phyloP scores from a whole-genome alignment of 1,140 invertebrate genomes.

The Augochlora pura region DNA sequence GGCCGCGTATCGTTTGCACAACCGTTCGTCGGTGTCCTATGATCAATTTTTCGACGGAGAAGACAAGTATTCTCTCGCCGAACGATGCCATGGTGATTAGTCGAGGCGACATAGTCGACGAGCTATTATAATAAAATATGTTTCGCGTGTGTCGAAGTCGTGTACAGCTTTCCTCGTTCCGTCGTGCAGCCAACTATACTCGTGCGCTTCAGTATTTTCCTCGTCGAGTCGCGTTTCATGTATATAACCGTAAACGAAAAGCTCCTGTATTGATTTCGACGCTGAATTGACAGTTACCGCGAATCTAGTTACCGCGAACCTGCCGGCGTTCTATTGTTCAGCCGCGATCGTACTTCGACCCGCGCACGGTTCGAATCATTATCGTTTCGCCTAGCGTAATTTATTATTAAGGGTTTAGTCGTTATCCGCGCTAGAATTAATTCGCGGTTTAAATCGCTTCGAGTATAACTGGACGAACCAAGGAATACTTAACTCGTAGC shows the following conservation, averaged over 20 bases:
- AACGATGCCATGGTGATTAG: conserved; percentile 4
- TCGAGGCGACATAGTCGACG: conserved; percentile 3
- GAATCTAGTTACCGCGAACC: no score
- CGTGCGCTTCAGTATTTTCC: conserved; percentile 37
- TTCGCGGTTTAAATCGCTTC: conserved; percentile 21
- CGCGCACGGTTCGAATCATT: not conserved
- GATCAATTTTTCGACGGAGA: conserved; percentile 13
- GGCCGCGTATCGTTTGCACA: not conserved
- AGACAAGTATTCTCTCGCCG: not conserved
- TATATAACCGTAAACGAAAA: conserved; percentile 2
- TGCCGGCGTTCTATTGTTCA: not conserved
- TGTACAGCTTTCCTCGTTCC: conserved; percentile 31
- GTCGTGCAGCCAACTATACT: conserved; percentile 3
- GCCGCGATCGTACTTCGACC: not conserved
- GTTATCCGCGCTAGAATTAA: conserved; percentile 16
- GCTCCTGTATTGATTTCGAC: not conserved
- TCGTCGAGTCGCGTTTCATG: conserved; percentile 3
- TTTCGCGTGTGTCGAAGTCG: conserved; percentile 12
- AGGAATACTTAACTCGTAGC: conserved; percentile 23
- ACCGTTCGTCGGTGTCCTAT: conserved; percentile 14
- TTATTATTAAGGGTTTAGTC: conserved; percentile 2
- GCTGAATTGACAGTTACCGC: not conserved
- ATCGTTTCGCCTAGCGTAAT: conserved; percentile 6
- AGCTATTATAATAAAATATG: not conserved
- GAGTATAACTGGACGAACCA: conserved; percentile 11